Conservation (phyloP, 2,797 vertebrate species). For the Halcyon smyrnensis region DNA sequence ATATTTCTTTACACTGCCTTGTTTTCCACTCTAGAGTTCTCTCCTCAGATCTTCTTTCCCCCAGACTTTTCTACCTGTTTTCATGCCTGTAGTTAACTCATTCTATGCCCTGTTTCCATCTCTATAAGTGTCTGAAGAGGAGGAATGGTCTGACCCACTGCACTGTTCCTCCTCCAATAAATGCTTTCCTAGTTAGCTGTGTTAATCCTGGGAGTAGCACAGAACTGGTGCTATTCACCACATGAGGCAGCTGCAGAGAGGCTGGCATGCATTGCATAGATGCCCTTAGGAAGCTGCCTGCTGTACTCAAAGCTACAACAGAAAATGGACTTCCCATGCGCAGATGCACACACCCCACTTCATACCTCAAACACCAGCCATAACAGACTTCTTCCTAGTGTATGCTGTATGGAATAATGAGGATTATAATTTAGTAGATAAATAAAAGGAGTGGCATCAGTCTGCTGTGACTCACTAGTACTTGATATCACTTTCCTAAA, state of each 20-base stretch:
- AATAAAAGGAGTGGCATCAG: background rate
- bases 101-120: background rate
- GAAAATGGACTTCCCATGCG: background rate
- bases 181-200: background rate
- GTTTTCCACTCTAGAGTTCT: background rate
- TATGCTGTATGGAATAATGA: background rate
- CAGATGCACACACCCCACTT: background rate
- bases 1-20: background rate
- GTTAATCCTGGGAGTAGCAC: background rate
- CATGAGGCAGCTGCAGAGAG: background rate
- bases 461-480: background rate
- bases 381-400: background rate
- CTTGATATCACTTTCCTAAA: background rate
- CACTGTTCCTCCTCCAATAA: background rate
- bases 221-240: background rate
- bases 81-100: background rate
- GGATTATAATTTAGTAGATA: background rate
- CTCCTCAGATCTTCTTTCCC: background rate
- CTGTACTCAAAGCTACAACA: background rate
- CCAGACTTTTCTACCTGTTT: background rate
- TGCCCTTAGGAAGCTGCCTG: background rate
- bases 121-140: background rate
- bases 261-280: too few species aligned
- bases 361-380: background rate
- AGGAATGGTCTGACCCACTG: rapidly evolving